Evolutionary conservation across 2,797 vertebrate species (phyloP), one percentile per base, ranked within the genome.

Genomic region (Myotis pilosus): DNA sequence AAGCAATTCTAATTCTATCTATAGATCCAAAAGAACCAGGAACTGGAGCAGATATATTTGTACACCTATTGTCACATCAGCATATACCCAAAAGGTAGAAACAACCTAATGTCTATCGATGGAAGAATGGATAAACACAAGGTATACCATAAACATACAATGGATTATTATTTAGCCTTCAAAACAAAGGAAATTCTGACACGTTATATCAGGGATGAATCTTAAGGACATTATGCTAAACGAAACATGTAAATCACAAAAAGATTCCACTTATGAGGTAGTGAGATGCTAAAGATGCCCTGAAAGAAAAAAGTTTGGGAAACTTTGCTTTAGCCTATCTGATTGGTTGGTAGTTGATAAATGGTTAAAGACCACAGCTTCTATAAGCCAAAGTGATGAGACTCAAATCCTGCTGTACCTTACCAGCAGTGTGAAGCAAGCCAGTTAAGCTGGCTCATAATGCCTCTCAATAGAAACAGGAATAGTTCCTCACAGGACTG

Each of bases 171-270:
- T 8, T 83, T 51, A 78, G 33, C 62, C 41, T 62, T 44, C 55
- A 85, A 80, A 69, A 84, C 15, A 60, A 74, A 92, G n/a, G 71
- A 85, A 94, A 92, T 64, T 81, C 68, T 76, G 28, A 62, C 76
- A 91, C 0, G 0, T 82, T 69, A 55, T 33, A 79, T 49, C 23
- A 72, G 5, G 60, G 44, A 84, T 84, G 15, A 57, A 94, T 74
- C 79, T 47, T 85, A 23, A 85, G 64, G 53, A 53, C 19, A 62
- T n/a, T 71, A 76, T 74, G 23, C 38, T 72, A 79, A 30, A 10
- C 84, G 49, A 74, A 91, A 84, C 60, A 91, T 57, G 33, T 49
- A 38, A 72, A 44, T 51, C 51, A 79, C 33, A 51, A 71, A 91
- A 83, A 74, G 51, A 86, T 44, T 66, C 78, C 51, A 38, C n/a